Conservation (phyloP, 2,113 vertebrate genomes). For the Caranx ignobilis region DNA sequence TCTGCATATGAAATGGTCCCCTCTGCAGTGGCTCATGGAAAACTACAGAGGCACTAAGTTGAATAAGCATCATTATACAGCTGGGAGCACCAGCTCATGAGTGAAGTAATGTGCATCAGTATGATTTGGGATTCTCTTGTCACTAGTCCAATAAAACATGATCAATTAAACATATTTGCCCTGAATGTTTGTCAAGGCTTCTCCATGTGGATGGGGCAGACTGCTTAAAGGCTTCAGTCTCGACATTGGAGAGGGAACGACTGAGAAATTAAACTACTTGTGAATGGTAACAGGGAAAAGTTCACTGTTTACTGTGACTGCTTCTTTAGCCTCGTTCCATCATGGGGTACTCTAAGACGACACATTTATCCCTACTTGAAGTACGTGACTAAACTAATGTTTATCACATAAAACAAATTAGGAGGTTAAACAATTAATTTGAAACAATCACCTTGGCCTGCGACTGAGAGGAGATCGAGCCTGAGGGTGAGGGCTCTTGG, state of each 20-base stretch:
- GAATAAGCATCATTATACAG: constrained; percentile 43
- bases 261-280: constrained; percentile 9
- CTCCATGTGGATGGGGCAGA: constrained; percentile 10
- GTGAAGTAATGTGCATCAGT: constrained; percentile 10
- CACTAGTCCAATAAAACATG: constrained; percentile 48
- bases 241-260: constrained; percentile 27
- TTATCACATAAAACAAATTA: constrained; percentile 37
- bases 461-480: constrained; percentile 89
- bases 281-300: constrained; percentile 4
- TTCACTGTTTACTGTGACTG: neutral
- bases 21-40: constrained; percentile 54
- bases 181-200: constrained; percentile 38
- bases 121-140: constrained; percentile 36
- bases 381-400: constrained; percentile 24
- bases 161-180: constrained; percentile 64
- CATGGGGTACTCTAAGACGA: neutral
- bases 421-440: constrained; percentile 44
- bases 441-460: constrained; percentile 89
- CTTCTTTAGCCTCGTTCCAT: neutral
- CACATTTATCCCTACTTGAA: constrained; percentile 26
- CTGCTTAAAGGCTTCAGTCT: neutral
- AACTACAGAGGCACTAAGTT: constrained; percentile 61
- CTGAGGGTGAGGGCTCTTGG: constrained; percentile 88
- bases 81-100: constrained; percentile 37
- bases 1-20: constrained; percentile 66